phyloP scores from a whole-genome alignment of 2,888 invertebrate species.

The Melinopterus prodromus region DNA sequence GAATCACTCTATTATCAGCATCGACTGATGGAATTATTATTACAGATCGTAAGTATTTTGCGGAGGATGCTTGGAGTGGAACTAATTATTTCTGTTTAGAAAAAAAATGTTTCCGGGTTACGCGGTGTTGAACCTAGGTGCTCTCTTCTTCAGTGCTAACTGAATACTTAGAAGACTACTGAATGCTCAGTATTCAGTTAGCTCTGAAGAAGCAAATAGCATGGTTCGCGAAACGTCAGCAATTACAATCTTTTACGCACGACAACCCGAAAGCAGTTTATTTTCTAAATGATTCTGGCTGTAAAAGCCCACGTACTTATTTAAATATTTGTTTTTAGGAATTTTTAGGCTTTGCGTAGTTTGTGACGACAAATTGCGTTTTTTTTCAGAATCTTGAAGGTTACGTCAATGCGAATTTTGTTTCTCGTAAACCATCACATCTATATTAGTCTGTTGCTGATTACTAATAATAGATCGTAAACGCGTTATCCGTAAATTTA shows the following conservation, averaged over 20 bases:
- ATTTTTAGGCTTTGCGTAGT: neutral
- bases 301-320: too few species aligned
- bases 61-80: neutral
- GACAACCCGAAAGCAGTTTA: too few species aligned
- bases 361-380: neutral
- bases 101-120: too few species aligned
- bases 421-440: neutral
- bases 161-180: too few species aligned
- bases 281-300: too few species aligned
- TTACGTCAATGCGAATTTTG: neutral
- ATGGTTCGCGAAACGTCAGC: too few species aligned
- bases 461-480: conserved; percentile 4
- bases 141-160: too few species aligned
- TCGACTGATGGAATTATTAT: neutral
- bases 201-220: too few species aligned
- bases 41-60: neutral
- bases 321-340: too few species aligned
- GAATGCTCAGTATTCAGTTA: too few species aligned
- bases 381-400: neutral
- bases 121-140: too few species aligned
- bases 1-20: neutral
- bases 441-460: neutral
- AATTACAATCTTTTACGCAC: too few species aligned
- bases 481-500: neutral
- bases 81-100: neutral